Evolutionary conservation across 2,888 invertebrate genomes (phyloP).

Genomic region (Anthophora plumipes): DNA sequence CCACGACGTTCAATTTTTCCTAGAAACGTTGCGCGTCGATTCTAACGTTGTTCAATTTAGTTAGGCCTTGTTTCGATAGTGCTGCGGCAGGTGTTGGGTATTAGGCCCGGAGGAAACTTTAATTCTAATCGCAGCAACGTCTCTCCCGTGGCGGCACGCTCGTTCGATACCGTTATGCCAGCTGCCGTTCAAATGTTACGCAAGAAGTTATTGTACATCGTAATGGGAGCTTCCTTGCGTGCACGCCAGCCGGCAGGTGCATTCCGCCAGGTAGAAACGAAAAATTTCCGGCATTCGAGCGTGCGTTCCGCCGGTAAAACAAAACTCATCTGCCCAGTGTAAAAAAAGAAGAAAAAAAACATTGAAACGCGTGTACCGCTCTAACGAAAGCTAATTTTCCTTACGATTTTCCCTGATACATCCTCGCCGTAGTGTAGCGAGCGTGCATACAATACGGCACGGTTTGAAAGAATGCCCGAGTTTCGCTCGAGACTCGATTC

Average conservation of each 20-base stretch:
- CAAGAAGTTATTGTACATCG: constrained; percentile 59
- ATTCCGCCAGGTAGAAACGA: constrained; percentile 22
- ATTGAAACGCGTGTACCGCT: constrained; percentile 3
- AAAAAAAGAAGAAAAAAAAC: too few relatives aligned
- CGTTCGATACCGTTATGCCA: constrained; percentile 63
- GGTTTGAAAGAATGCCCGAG: constrained; percentile 57
- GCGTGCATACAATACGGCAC: constrained; percentile 12
- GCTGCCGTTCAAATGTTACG: constrained; percentile 66
- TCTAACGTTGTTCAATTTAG: constrained; percentile 26
- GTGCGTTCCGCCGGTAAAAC: not conserved
- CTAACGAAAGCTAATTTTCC: constrained; percentile 52
- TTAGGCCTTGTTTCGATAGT: not conserved
- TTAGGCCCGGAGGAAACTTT: constrained; percentile 37
- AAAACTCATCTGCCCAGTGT: not conserved
- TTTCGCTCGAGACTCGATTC: constrained; percentile 46
- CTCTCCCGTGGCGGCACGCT: constrained; percentile 39
- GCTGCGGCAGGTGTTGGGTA: constrained; percentile 28
- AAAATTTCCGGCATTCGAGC: constrained; percentile 15
- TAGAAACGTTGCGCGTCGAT: constrained; percentile 16
- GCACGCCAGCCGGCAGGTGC: constrained; percentile 19
- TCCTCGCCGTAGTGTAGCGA: not conserved
- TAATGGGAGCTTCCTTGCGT: constrained; percentile 54
- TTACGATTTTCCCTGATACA: not conserved
- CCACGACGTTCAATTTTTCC: constrained; percentile 37
- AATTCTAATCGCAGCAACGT: constrained; percentile 58